phyloP scores from a whole-genome alignment of 2,113 vertebrate species.

The Melozone crissalis region DNA sequence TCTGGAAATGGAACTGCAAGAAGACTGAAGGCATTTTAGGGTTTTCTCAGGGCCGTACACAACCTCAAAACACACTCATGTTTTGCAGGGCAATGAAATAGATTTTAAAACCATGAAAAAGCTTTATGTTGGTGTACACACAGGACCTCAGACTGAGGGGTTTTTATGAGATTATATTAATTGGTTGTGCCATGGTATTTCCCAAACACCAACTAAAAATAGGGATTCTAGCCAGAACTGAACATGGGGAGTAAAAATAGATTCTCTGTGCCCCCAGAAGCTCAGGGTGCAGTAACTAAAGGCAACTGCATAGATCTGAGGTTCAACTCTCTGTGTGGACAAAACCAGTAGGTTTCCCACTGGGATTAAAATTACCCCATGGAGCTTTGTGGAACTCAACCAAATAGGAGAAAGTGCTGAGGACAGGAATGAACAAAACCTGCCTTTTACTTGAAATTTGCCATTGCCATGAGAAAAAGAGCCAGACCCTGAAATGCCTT shows the following conservation, averaged over 20 bases:
- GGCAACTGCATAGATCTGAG: neutral
- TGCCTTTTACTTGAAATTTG: neutral
- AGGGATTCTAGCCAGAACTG: neutral
- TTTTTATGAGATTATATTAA: neutral
- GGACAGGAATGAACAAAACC: neutral
- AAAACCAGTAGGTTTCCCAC: neutral
- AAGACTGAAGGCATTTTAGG: neutral
- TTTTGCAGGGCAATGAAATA: neutral
- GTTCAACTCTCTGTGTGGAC: neutral
- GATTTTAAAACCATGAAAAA: neutral
- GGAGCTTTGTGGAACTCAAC: neutral
- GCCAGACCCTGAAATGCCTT: neutral
- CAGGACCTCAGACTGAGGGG: neutral
- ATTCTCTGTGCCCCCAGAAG: neutral
- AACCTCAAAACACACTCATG: neutral
- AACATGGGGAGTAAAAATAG: neutral
- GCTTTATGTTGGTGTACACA: neutral
- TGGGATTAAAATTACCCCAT: neutral
- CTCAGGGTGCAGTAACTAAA: neutral
- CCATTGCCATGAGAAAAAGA: neutral
- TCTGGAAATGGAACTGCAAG: neutral
- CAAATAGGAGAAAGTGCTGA: neutral
- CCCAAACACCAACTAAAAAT: neutral
- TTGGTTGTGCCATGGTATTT: neutral
- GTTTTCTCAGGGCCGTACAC: neutral